These are phyloP conservation scores for Acleris sparsana DNA, from an alignment of 2,888 invertebrate genomes.

Conservation along the genomic window DNA sequence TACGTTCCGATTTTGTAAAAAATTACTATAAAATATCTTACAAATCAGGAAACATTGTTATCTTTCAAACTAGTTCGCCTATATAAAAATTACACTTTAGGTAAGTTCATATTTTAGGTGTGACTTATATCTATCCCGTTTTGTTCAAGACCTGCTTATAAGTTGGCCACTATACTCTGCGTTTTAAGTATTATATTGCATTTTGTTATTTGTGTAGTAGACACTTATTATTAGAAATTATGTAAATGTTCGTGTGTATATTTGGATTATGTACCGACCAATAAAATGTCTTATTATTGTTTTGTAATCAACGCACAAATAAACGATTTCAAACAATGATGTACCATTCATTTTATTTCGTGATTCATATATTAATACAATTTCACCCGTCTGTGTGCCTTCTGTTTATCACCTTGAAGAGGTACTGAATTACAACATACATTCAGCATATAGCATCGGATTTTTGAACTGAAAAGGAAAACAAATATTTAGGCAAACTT, in stretches of 20 bases:
- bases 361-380: not conserved
- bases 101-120: too few relatives aligned
- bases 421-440: not conserved
- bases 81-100: too few relatives aligned
- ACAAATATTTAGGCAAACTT: not conserved
- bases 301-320: conserved; percentile 32
- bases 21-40: too few relatives aligned
- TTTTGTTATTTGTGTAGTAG: too few relatives aligned
- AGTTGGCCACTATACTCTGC: too few relatives aligned
- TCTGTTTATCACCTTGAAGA: not conserved
- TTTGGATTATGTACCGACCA: conserved; percentile 12
- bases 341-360: conserved; percentile 1
- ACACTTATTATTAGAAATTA: not conserved
- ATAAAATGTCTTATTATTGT: conserved; percentile 23
- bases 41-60: too few relatives aligned
- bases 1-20: too few relatives aligned
- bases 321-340: conserved; percentile 19
- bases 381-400: not conserved
- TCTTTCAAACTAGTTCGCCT: too few relatives aligned
- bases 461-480: conserved; percentile 7
- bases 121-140: too few relatives aligned
- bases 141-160: too few relatives aligned
- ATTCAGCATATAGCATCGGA: not conserved
- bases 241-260: conserved; percentile 31
- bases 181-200: too few relatives aligned